Evolutionary conservation across 2,113 vertebrate species (phyloP).

Genomic region (Andinoacara biseriatus): DNA sequence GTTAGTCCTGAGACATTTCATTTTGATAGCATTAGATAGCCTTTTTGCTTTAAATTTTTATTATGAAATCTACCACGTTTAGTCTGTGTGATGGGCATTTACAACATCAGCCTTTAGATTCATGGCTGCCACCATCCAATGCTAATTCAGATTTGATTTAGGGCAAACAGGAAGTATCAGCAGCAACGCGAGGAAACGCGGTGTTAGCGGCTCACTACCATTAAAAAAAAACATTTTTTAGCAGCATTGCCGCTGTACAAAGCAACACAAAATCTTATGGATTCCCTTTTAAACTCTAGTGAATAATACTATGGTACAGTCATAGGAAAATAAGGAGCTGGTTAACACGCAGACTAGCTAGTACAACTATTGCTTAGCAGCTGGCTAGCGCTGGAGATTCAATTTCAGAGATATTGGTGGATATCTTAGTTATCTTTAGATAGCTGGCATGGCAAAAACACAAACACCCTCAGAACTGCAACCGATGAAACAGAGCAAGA

Average conservation of each 20-base stretch:
- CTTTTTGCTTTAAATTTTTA: not conserved
- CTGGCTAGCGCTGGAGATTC: not conserved
- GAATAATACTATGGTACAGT: not conserved
- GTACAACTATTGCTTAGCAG: not conserved
- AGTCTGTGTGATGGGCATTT: not conserved
- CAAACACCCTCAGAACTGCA: not conserved
- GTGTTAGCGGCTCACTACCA: not conserved
- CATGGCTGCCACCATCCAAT: not conserved
- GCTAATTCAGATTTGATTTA: not conserved
- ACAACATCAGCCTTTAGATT: not conserved
- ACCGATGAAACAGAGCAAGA: not conserved
- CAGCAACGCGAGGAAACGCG: not conserved
- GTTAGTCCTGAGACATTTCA: not conserved
- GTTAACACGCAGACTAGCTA: not conserved
- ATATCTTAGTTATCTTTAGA: not conserved
- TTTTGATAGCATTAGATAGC: not conserved
- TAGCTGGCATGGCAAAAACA: not conserved
- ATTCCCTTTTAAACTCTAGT: not conserved
- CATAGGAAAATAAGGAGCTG: not conserved
- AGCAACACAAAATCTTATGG: not conserved
- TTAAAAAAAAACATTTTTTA: no score
- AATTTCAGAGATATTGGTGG: not conserved
- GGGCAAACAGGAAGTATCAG: not conserved
- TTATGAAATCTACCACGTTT: not conserved
- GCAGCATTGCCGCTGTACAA: not conserved